Percentiles rank a stretch among this genome's conserved stretches.
Evolutionary conservation across 2,113 vertebrate genomes (phyloP).

Genomic region (Tychaedon coryphoeus): DNA sequence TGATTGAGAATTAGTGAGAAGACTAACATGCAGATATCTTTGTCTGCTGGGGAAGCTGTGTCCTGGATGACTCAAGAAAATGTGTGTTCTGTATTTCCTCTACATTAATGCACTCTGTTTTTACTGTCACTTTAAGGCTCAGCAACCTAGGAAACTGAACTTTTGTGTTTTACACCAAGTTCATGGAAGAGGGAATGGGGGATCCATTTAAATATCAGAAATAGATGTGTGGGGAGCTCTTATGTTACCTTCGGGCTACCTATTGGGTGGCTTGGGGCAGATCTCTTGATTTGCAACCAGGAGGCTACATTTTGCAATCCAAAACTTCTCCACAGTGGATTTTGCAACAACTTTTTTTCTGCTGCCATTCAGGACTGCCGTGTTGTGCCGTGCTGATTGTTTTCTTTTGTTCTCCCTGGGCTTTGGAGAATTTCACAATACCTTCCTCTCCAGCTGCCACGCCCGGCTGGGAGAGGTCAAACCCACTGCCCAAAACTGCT

Average conservation of each 20-base stretch:
- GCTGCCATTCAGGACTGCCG: rapidly evolving
- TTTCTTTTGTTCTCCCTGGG: not conserved
- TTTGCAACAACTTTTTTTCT: not conserved
- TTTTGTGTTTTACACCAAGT: not conserved
- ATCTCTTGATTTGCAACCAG: not conserved
- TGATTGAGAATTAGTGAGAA: not conserved
- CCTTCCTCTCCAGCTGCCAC: rapidly evolving
- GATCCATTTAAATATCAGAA: not conserved
- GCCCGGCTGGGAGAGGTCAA: not conserved
- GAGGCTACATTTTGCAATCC: not conserved
- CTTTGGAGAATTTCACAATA: not conserved
- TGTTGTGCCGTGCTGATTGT: not conserved
- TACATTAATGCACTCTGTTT: not conserved
- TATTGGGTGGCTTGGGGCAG: not conserved
- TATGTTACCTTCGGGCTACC: not conserved
- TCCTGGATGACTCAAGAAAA: not conserved
- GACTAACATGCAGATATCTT: not conserved
- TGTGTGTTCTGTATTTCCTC: not conserved
- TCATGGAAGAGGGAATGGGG: not conserved
- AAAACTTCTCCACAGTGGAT: not conserved
- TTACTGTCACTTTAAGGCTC: not conserved
- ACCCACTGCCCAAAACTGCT: rapidly evolving
- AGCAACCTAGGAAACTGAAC: rapidly evolving
- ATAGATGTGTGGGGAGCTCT: not conserved
- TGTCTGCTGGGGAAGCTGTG: not conserved